These are phyloP conservation scores for Octonoba sinensis DNA, from an alignment of 2,888 invertebrate genomes.

Conservation along the genomic window DNA sequence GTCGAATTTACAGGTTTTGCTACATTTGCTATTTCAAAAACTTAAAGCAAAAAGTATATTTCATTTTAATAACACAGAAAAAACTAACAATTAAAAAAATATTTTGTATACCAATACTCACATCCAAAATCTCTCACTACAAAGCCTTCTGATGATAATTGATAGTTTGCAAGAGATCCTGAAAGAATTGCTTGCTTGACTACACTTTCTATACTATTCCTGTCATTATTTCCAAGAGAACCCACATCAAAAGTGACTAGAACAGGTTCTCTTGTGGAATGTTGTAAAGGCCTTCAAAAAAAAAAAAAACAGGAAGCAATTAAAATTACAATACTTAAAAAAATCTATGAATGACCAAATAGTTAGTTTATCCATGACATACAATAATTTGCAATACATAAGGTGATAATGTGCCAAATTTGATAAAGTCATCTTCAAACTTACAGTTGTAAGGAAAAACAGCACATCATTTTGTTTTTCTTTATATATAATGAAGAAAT, in stretches of 20 bases:
- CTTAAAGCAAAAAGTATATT: too few species aligned
- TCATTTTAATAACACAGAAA: neutral
- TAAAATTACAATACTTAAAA: neutral
- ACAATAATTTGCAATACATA: neutral
- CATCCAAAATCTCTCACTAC: conserved; percentile 76
- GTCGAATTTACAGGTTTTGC: too few species aligned
- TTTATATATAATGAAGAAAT: too few species aligned
- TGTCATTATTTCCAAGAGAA: conserved; percentile 76
- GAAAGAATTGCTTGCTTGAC: conserved; percentile 76
- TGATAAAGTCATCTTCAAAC: too few species aligned
- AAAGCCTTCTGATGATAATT: conserved; percentile 77
- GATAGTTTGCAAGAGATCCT: conserved; percentile 74
- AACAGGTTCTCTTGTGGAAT: conserved; percentile 55
- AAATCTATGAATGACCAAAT: neutral
- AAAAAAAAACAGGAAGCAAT: neutral
- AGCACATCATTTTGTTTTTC: too few species aligned
- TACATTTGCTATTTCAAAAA: too few species aligned
- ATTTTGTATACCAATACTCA: conserved; percentile 68
- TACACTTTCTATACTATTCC: conserved; percentile 73
- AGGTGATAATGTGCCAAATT: too few species aligned
- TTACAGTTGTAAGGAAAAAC: too few species aligned
- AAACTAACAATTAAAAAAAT: neutral
- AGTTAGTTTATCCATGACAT: neutral
- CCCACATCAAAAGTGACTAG: conserved; percentile 79
- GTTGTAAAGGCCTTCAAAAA: conserved; percentile 21